Evolutionary conservation across 1,140 invertebrate species (phyloP), one percentile per base, ranked within the genome.

Genomic region (Elymnias hypermnestra): DNA sequence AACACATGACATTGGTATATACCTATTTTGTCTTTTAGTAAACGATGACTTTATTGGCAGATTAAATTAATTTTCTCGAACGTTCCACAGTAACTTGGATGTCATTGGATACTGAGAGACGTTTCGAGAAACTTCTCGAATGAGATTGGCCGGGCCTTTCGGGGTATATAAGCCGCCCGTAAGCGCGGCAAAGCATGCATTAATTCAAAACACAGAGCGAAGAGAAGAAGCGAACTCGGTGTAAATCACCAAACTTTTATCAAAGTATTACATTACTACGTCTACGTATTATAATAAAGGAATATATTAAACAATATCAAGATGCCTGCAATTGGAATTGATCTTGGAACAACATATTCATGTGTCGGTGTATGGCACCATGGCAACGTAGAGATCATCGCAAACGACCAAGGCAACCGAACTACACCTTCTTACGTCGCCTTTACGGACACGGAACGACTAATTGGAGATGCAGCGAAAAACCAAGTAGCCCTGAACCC

Each of bases 261-360:
- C n/a, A n/a, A n/a, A n/a, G n/a, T n/a, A n/a, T n/a, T n/a, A n/a
- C n/a, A n/a, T n/a, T n/a, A n/a, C n/a, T n/a, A n/a, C n/a, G n/a
- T n/a, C n/a, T n/a, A n/a, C n/a, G n/a, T n/a, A n/a, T n/a, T n/a
- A n/a, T n/a, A n/a, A n/a, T n/a, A n/a, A n/a, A n/a, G n/a, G n/a
- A n/a, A n/a, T n/a, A n/a, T n/a, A n/a, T n/a, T n/a, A n/a, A n/a
- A n/a, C n/a, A n/a, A n/a, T n/a, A n/a, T n/a, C 36, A 15, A 87
- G 62, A 88, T 87, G 69, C 87, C 89, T 61, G 90, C 91, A 44
- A 88, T 93, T 40, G 92, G 92, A 66, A 93, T 93, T 59, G 91
- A 93, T 93, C 19, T 21, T 21, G 19, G 19, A 4, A 21, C 19
- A 4, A 21, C 19, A 21, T 21, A 21, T 6, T 21, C 92, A 0